Percentiles rank a stretch among this genome's conserved stretches.
Conservation (phyloP, 2,888 invertebrate species). For the Agonopterix heracliana region DNA sequence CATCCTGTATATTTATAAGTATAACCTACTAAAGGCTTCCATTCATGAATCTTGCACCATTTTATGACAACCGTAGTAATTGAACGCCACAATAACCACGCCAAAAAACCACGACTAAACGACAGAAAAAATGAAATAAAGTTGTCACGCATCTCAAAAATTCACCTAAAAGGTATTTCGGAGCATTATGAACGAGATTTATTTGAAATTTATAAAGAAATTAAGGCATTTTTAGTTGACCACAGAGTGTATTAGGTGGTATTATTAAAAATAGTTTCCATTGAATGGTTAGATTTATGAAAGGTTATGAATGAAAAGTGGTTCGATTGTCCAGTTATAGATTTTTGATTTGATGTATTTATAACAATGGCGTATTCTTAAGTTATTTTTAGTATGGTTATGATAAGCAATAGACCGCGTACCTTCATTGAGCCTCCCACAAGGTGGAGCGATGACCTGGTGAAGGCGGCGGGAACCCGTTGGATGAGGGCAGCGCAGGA, state of each 20-base stretch:
- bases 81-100: conserved; percentile 39
- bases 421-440: too few species aligned
- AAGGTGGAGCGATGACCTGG: too few species aligned
- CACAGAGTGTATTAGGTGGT: conserved; percentile 21
- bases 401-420: too few species aligned
- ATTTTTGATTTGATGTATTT: conserved; percentile 11
- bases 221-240: conserved; percentile 26
- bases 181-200: conserved; percentile 48
- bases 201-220: conserved; percentile 59
- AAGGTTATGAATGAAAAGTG: conserved; percentile 11
- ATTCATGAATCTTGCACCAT: conserved; percentile 41
- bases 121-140: conserved; percentile 40
- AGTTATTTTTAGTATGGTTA: too few species aligned
- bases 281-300: conserved; percentile 18
- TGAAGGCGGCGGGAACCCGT: too few species aligned
- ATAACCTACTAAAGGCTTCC: conserved; percentile 15
- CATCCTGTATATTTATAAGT: conserved; percentile 27
- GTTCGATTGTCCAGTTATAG: conserved; percentile 18
- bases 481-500: too few species aligned
- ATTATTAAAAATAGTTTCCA: conserved; percentile 4
- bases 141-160: conserved; percentile 47
- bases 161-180: conserved; percentile 33
- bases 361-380: background rate
- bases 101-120: conserved; percentile 35
- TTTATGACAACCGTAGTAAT: conserved; percentile 65